A percentile compares a stretch with the other conserved stretches of the same genome.
Conservation (phyloP, 2,113 vertebrate species). For the Excalfactoria chinensis region DNA sequence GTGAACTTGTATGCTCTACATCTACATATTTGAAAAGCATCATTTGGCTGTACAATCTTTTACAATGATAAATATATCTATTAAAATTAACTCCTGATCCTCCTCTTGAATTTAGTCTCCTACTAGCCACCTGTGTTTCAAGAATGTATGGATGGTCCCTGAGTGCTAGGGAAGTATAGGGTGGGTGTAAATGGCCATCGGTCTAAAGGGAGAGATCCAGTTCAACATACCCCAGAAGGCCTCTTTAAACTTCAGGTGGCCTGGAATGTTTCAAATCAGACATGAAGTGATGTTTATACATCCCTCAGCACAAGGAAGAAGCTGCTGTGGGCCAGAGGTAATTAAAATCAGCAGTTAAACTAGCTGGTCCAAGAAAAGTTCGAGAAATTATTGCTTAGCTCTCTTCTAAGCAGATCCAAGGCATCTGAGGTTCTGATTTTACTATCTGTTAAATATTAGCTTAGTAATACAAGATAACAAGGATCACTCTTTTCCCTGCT, state of each 20-base stretch:
- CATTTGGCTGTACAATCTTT: not conserved
- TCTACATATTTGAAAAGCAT: not conserved
- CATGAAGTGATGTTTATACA: not conserved
- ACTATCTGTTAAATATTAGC: not conserved
- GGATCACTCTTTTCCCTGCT: not conserved
- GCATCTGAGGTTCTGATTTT: not conserved
- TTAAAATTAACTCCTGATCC: not conserved
- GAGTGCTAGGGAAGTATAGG: not conserved
- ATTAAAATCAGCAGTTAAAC: not conserved
- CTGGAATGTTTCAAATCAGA: conserved; percentile 20
- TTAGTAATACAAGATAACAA: not conserved
- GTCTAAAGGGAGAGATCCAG: not conserved
- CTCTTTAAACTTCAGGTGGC: not conserved
- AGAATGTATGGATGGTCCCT: not conserved
- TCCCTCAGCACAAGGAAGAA: not conserved
- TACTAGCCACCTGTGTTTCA: not conserved
- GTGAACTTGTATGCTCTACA: not conserved
- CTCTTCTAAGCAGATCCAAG: not conserved
- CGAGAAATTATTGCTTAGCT: not conserved
- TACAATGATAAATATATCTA: not conserved
- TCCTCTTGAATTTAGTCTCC: not conserved
- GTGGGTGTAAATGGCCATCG: not conserved
- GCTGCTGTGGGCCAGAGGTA: not conserved
- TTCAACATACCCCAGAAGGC: not conserved
- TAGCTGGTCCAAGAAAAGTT: not conserved